Evolutionary conservation across 2,797 vertebrate species (phyloP).

Genomic region (Dicrostonyx torquatus): DNA sequence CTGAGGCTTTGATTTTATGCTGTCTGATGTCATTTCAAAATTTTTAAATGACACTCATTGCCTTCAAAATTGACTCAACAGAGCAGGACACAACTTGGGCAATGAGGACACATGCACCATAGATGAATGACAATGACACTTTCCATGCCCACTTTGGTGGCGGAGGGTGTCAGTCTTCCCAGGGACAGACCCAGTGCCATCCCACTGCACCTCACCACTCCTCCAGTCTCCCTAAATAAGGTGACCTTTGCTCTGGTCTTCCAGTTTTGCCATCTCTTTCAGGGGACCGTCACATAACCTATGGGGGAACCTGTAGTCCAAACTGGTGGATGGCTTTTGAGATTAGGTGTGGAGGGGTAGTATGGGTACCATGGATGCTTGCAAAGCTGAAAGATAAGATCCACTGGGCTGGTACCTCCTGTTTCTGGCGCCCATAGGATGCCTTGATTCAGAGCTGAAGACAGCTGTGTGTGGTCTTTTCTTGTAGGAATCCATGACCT

Average conservation of each 20-base stretch:
- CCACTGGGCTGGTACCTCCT: rapidly evolving
- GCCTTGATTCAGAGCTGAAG: background rate
- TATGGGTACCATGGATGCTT: rapidly evolving
- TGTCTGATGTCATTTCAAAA: background rate
- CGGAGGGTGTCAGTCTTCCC: no score
- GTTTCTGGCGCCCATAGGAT: background rate
- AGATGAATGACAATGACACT: background rate
- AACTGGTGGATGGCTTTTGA: no score
- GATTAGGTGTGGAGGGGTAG: no score
- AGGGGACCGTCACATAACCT: background rate
- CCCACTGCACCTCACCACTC: rapidly evolving
- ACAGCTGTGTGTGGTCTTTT: background rate
- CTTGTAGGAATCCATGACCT: background rate
- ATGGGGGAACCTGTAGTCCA: background rate
- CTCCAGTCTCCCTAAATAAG: no score
- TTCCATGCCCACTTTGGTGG: no score
- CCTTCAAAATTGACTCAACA: background rate
- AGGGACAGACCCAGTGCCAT: no score
- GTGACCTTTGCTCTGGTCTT: background rate
- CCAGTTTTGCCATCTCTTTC: background rate
- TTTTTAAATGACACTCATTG: background rate
- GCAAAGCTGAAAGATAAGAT: no score
- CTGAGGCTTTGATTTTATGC: background rate
- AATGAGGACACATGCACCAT: background rate
- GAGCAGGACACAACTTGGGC: background rate